phyloP scores from a whole-genome alignment of 2,113 vertebrate genomes.

The Tetrax tetrax region DNA sequence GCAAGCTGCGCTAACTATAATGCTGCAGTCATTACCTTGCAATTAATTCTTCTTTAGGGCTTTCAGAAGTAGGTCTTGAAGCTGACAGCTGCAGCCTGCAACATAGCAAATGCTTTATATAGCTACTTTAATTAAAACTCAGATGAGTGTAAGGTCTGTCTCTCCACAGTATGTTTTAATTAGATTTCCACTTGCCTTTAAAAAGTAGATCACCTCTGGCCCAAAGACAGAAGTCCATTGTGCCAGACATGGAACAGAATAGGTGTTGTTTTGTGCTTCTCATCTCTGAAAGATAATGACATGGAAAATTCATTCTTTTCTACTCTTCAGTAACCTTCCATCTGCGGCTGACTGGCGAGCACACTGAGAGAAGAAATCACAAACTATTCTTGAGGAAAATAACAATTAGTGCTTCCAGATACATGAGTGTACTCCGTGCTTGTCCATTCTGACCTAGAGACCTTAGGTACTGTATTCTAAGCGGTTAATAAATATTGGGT shows the following conservation, averaged over 20 bases:
- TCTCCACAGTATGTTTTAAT: constrained; percentile 4
- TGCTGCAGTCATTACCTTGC: constrained; percentile 5
- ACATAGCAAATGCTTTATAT: neutral
- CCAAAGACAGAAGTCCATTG: neutral
- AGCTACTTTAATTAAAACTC: constrained; percentile 24
- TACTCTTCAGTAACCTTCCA: constrained; percentile 37
- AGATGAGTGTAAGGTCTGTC: neutral
- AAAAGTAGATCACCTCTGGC: constrained; percentile 7
- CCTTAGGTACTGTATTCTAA: neutral
- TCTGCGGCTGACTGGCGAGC: neutral
- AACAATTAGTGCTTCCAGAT: neutral
- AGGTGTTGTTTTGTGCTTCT: constrained; percentile 8
- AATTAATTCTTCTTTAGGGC: constrained; percentile 35
- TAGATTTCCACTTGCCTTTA: constrained; percentile 28
- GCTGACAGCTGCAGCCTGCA: constrained; percentile 43
- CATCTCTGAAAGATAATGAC: constrained; percentile 29
- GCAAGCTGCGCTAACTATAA: neutral
- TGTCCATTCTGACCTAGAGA: neutral
- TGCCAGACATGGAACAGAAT: neutral
- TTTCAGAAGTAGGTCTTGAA: neutral
- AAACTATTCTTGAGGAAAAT: neutral
- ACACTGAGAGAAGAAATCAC: neutral
- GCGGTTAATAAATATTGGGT: neutral
- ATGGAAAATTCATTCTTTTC: constrained; percentile 34
- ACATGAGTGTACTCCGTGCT: neutral